phyloP scores from a whole-genome alignment of 2,888 invertebrate species.

The Drosophila birchii region DNA sequence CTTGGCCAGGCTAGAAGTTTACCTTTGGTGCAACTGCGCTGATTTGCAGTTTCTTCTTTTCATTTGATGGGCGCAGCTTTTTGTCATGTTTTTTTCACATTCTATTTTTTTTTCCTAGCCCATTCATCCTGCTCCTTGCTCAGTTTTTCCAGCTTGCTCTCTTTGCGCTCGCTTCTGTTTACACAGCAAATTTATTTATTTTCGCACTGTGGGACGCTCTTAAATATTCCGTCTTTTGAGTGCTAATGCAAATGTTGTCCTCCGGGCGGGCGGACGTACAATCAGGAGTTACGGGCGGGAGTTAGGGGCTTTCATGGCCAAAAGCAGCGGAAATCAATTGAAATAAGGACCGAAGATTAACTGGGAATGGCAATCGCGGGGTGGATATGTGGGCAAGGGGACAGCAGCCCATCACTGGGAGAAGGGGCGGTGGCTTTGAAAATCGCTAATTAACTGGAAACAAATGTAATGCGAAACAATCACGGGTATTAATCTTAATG shows the following conservation, averaged over 20 bases:
- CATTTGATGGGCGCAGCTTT: conserved; percentile 59
- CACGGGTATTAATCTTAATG: conserved; percentile 10
- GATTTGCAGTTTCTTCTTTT: conserved; percentile 72
- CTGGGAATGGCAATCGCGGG: not conserved
- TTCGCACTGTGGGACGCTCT: conserved; percentile 67
- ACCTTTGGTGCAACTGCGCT: conserved; percentile 74
- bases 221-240: conserved; percentile 76
- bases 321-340: conserved; percentile 27
- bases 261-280: conserved; percentile 40
- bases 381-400: conserved; percentile 7
- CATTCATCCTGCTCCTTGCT: conserved; percentile 34
- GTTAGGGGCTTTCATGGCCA: not conserved
- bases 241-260: conserved; percentile 74
- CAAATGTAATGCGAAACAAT: conserved; percentile 6
- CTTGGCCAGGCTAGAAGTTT: conserved; percentile 53
- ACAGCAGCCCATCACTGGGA: conserved; percentile 5
- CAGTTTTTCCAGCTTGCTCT: conserved; percentile 36
- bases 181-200: conserved; percentile 79
- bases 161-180: conserved; percentile 63
- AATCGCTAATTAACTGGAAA: conserved; percentile 19
- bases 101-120: conserved; percentile 31
- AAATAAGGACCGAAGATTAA: conserved; percentile 24
- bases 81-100: conserved; percentile 29
- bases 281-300: conserved; percentile 30
- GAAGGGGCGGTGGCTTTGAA: conserved; percentile 11